Conservation (phyloP, 2,113 vertebrate species). For the Pan troglodytes region DNA sequence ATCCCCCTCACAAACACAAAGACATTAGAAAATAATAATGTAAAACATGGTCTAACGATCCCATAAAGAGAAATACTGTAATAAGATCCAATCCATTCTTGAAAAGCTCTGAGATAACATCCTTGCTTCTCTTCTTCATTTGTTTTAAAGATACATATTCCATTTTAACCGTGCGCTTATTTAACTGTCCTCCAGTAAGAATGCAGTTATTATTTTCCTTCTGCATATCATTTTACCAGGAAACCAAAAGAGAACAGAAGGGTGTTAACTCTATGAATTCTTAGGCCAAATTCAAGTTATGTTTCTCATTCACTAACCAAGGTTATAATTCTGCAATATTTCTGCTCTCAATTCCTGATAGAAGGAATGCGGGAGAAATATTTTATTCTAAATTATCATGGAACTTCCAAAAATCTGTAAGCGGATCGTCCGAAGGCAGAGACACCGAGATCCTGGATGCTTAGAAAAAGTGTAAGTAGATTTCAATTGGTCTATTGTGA, state of each 20-base stretch:
- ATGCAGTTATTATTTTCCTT: background rate
- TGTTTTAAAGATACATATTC: background rate
- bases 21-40: background rate
- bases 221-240: background rate
- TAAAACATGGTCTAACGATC: background rate
- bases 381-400: background rate
- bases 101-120: background rate
- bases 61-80: background rate
- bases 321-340: background rate
- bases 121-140: background rate
- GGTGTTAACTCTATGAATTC: background rate
- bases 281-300: background rate
- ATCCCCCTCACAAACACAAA: background rate
- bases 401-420: background rate
- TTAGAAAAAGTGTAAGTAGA: slow-evolving; percentile 5
- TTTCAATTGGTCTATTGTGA: background rate
- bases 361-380: background rate
- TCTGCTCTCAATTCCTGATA: background rate
- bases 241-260: background rate
- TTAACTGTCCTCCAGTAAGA: background rate
- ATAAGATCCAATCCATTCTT: background rate
- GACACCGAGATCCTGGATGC: background rate
- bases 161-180: background rate
- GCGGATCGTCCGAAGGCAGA: background rate
- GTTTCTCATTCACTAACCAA: background rate